Evolutionary conservation across 2,888 invertebrate species (phyloP).

Genomic region (Tenthredo livida): DNA sequence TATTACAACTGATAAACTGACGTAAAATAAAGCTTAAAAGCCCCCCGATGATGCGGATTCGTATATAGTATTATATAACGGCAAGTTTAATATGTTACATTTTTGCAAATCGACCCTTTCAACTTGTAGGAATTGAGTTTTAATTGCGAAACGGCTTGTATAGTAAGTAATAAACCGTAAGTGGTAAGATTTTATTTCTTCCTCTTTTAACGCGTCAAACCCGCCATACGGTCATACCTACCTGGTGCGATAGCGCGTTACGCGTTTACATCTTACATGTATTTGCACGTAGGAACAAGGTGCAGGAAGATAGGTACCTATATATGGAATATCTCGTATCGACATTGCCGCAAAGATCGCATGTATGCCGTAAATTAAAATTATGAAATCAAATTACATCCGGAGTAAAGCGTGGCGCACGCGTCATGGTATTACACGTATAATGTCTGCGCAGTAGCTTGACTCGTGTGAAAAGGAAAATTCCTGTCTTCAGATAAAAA

Average conservation of each 20-base stretch:
- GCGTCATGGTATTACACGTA: background rate
- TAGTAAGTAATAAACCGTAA: slow-evolving; percentile 47
- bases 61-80: background rate
- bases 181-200: slow-evolving; percentile 45
- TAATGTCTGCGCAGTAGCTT: background rate
- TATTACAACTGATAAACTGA: slow-evolving; percentile 13
- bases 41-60: background rate
- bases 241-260: slow-evolving; percentile 44
- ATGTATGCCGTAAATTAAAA: slow-evolving; percentile 29
- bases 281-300: slow-evolving; percentile 35
- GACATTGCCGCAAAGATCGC: slow-evolving; percentile 33
- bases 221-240: background rate
- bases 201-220: background rate
- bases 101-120: slow-evolving; percentile 40
- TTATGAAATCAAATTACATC: slow-evolving; percentile 38
- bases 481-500: background rate
- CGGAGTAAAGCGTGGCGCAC: slow-evolving; percentile 13
- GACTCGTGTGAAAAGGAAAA: background rate
- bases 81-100: background rate
- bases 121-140: slow-evolving; percentile 38
- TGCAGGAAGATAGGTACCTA: background rate
- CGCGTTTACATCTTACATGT: slow-evolving; percentile 32
- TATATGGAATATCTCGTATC: slow-evolving; percentile 35
- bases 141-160: slow-evolving; percentile 50
- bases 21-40: background rate